These are phyloP conservation scores for Porites evermanni DNA, from an alignment of 92 coral and sea anemone genomes.

Conservation along the genomic window DNA sequence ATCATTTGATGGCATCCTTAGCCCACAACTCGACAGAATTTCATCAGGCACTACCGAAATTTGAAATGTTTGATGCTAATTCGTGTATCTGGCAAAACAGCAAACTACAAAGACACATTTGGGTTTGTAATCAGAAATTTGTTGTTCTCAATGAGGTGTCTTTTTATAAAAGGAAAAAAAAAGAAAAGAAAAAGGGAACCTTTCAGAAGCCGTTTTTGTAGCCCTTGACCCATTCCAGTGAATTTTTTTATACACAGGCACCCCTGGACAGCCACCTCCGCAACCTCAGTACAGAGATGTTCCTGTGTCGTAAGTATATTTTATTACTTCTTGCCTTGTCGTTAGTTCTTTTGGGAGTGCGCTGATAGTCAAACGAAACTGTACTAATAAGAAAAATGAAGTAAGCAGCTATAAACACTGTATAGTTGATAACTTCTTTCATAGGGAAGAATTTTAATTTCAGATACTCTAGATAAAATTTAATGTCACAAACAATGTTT, in stretches of 20 bases:
- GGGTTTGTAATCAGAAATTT: too few species aligned
- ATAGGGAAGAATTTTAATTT: too few species aligned
- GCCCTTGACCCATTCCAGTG: neutral
- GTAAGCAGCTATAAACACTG: too few species aligned
- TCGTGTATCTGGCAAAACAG: neutral
- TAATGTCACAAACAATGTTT: too few species aligned
- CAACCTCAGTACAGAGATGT: conserved; percentile 95
- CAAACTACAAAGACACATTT: too few species aligned
- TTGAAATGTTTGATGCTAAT: neutral
- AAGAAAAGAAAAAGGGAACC: too few species aligned
- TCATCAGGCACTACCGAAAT: neutral
- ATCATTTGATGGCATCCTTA: too few species aligned
- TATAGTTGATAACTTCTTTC: too few species aligned
- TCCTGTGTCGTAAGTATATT: conserved; percentile 78
- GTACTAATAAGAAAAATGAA: neutral
- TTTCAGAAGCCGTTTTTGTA: neutral
- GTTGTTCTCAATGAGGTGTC: too few species aligned
- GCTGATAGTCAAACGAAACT: neutral
- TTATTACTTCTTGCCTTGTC: neutral
- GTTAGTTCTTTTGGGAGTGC: neutral
- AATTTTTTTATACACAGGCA: conserved; percentile 38
- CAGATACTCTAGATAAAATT: too few species aligned
- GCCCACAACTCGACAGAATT: neutral
- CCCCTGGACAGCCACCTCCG: conserved; percentile 81
- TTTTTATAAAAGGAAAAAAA: too few species aligned